Conservation (phyloP, 2,888 invertebrate species). For the Acanthoscelides obtectus region DNA sequence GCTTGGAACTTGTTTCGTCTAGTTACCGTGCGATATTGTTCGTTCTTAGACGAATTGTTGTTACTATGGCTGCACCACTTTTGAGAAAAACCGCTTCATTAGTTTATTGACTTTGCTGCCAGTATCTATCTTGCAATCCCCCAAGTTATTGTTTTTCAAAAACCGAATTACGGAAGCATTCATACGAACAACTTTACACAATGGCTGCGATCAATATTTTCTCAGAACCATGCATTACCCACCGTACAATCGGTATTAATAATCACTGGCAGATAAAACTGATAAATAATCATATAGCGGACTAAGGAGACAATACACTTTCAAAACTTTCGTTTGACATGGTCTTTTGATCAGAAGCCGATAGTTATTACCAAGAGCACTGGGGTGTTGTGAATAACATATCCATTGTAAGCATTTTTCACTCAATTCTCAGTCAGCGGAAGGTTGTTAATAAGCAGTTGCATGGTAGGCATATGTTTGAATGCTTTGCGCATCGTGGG, state of each 20-base stretch:
- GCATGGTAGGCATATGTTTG: not conserved
- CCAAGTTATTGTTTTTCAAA: too few species aligned
- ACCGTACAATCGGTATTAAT: not conserved
- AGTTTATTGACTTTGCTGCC: too few species aligned
- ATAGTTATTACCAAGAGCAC: not conserved
- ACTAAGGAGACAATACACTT: not conserved
- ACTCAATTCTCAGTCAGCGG: not conserved
- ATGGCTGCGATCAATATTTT: too few species aligned
- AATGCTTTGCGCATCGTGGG: not conserved
- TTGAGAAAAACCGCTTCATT: too few species aligned
- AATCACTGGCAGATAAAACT: not conserved
- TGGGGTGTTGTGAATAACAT: not conserved
- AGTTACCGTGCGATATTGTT: too few species aligned
- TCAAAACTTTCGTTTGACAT: not conserved
- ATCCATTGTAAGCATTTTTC: not conserved
- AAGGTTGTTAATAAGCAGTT: not conserved
- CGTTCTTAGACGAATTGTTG: too few species aligned
- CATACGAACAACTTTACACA: too few species aligned
- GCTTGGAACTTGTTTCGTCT: too few species aligned
- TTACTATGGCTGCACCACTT: too few species aligned
- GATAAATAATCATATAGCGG: not conserved
- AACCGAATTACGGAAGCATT: too few species aligned
- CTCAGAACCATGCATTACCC: too few species aligned
- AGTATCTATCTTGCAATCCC: too few species aligned
- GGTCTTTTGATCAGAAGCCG: not conserved